Evolutionary conservation across 1,140 invertebrate genomes (phyloP), one percentile per base, ranked within the genome.

Genomic region (Zaprionus ghesquierei): DNA sequence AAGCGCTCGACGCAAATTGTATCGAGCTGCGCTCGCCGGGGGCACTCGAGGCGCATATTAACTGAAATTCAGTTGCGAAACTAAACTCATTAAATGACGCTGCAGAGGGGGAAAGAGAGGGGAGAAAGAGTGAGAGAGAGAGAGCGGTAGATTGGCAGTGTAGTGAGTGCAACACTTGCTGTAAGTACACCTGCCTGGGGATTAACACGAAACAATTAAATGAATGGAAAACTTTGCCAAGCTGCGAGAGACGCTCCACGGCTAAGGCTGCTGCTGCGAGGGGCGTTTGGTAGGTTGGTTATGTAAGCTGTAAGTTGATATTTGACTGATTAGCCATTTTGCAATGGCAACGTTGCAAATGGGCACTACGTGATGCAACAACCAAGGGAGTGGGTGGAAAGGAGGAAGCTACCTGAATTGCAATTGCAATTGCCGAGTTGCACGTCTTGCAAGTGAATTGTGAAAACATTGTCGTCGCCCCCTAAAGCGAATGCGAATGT

Each of bases 241-340:
- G 35, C n/a, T 9, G 35, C 35, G 35, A 15, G 13, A 35, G 35
- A 18, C n/a, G 35, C 15, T 15, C 13, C 13, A 27, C 6, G 27
- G 49, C 55, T 33, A n/a, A n/a, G 18, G 49, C 46, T 18, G 8
- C 35, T 25, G 23, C 41, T 3, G 41, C 20, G 9, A 23, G 12
- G 46, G 35, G n/a, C 20, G 22, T 29, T 55, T n/a, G 61, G 33
- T 41, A n/a, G n/a, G n/a, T n/a, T n/a, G n/a, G n/a, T n/a, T n/a
- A 25, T 29, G 49, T 18, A 6, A n/a, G 35, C 2, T n/a, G n/a
- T 22, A 33, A 15, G 77, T 74, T 64, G 79, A 69, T 70, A 81
- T 86, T 87, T 86, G 82, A 89, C 82, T 87, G 82, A 87, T 87
- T 87, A 87, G 82, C 79, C 84, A 75, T 75, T 87, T 87, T 65